Conservation (phyloP, 2,888 invertebrate species). For the Euplagia quadripunctaria region DNA sequence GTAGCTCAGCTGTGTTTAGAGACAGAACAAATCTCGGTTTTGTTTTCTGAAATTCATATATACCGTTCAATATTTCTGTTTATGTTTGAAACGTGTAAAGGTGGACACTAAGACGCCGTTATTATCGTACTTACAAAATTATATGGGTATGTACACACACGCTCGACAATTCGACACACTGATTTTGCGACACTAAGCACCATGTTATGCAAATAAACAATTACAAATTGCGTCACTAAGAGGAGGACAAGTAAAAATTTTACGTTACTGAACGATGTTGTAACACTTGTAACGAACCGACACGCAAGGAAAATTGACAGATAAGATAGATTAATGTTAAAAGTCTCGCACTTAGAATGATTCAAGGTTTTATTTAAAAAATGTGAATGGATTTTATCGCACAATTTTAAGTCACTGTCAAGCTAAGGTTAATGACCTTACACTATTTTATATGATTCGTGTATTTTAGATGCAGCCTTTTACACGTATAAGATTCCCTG, state of each 20-base stretch:
- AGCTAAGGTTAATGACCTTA: no score
- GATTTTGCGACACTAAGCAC: slow-evolving; percentile 31
- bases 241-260: slow-evolving; percentile 3
- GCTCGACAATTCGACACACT: slow-evolving; percentile 37
- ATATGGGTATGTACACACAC: slow-evolving; percentile 20
- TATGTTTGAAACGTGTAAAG: background rate
- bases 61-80: background rate
- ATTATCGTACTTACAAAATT: slow-evolving; percentile 21
- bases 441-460: background rate
- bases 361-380: background rate
- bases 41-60: no score
- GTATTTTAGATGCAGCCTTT: background rate
- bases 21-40: no score
- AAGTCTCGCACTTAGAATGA: no score
- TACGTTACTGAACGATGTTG: background rate
- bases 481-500: no score
- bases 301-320: background rate
- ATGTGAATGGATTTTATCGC: background rate
- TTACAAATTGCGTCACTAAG: background rate
- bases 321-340: background rate
- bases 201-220: slow-evolving; percentile 22
- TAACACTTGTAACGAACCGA: background rate
- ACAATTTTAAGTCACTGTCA: background rate
- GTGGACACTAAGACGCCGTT: background rate
- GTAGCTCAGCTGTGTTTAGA: no score